Evolutionary conservation across 2,113 vertebrate genomes (phyloP).

Genomic region (Castor canadensis): DNA sequence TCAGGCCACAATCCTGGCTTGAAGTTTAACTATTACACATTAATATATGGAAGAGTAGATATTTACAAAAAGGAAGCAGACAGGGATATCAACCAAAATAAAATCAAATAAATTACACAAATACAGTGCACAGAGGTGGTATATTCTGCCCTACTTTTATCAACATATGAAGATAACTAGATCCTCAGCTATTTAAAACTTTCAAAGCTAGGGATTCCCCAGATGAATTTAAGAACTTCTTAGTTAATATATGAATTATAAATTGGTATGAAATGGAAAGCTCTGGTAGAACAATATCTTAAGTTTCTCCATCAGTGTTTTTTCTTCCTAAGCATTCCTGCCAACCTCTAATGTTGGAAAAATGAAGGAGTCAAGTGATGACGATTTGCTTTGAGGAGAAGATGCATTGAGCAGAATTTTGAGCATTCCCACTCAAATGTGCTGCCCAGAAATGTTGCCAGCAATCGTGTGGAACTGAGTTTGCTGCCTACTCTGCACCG

Average conservation of each 20-base stretch:
- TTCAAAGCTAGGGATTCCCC: background rate
- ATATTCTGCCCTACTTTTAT: background rate
- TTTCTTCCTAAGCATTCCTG: background rate
- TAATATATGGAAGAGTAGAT: constrained; percentile 9
- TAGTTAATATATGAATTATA: background rate
- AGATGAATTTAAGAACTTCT: constrained; percentile 18
- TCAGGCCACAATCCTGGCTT: background rate
- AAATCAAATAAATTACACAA: background rate
- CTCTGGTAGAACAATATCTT: background rate
- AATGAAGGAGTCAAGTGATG: background rate
- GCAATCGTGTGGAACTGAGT: background rate
- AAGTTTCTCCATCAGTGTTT: background rate
- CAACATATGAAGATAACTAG: background rate
- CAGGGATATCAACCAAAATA: background rate
- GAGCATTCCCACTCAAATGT: background rate
- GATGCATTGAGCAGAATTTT: background rate
- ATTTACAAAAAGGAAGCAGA: constrained; percentile 1
- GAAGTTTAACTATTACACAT: constrained; percentile 29
- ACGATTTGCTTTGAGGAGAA: background rate
- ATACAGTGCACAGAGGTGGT: background rate
- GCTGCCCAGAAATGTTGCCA: background rate
- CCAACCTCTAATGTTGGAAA: background rate
- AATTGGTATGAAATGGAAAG: background rate
- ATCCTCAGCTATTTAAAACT: background rate
- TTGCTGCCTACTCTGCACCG: background rate